phyloP scores from a whole-genome alignment of 2,113 vertebrate species.

The Melanocharis versteri region DNA sequence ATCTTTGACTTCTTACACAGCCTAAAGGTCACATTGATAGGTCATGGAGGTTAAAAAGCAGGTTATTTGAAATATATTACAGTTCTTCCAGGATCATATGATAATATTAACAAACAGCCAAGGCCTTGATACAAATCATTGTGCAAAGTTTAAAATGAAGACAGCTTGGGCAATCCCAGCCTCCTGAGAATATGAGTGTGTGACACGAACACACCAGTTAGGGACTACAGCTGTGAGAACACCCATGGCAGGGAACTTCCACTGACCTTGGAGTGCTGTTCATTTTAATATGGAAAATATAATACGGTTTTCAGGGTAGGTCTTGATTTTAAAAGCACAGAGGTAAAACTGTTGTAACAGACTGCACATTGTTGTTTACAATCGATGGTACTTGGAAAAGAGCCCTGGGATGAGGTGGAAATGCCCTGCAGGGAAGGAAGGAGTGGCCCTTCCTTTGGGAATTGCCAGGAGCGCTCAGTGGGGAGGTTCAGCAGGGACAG shows the following conservation, averaged over 20 bases:
- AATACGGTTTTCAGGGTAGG: background rate
- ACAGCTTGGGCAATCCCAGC: background rate
- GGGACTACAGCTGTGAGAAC: background rate
- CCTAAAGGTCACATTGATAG: background rate
- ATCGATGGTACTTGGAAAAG: background rate
- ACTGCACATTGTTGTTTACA: background rate
- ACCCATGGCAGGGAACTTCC: background rate
- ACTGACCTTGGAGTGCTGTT: no score
- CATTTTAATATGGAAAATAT: background rate
- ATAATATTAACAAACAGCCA: background rate
- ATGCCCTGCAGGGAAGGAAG: background rate
- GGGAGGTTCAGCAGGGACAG: background rate
- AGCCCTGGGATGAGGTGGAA: background rate
- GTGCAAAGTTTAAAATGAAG: background rate
- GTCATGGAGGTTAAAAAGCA: background rate
- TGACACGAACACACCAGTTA: background rate
- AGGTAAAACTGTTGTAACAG: background rate
- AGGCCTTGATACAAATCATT: background rate
- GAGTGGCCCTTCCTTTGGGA: background rate
- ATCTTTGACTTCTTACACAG: background rate
- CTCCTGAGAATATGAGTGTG: background rate
- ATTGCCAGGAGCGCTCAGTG: background rate
- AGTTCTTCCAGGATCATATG: background rate
- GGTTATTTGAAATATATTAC: background rate
- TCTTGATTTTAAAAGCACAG: background rate